These are phyloP conservation scores for Morphnarchus princeps DNA, from an alignment of 2,113 vertebrate genomes.

Conservation along the genomic window DNA sequence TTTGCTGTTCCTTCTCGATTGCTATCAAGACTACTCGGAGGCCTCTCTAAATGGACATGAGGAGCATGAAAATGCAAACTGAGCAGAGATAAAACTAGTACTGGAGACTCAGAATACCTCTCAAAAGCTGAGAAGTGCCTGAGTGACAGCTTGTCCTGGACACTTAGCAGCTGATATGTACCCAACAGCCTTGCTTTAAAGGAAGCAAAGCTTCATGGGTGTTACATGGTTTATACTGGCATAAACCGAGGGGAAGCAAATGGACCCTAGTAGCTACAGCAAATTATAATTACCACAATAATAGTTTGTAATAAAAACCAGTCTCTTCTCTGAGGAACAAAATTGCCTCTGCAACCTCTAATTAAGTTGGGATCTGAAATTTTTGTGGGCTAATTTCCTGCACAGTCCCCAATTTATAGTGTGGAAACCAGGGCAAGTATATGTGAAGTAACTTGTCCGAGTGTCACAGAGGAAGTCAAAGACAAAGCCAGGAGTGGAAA, in stretches of 20 bases:
- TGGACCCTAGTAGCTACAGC: background rate
- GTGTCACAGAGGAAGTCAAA: background rate
- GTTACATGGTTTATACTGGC: background rate
- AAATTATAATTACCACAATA: background rate
- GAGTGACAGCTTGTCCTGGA: background rate
- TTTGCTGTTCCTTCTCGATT: slow-evolving; percentile 28
- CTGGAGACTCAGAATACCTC: background rate
- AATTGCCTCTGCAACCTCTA: background rate
- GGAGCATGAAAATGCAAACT: background rate
- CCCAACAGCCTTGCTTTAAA: background rate
- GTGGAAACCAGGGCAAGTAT: background rate
- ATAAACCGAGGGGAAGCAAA: background rate
- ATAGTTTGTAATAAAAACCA: background rate
- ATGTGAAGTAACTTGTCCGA: background rate
- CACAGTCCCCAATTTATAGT: background rate
- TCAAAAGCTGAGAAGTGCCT: slow-evolving; percentile 14
- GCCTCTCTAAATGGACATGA: background rate
- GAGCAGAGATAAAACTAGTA: slow-evolving; percentile 12
- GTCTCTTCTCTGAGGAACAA: background rate
- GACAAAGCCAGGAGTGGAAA: background rate
- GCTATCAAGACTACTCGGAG: background rate
- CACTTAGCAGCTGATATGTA: background rate
- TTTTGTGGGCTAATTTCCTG: background rate
- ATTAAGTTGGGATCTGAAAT: background rate
- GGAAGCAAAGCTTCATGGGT: background rate